Evolutionary conservation across 1,140 invertebrate genomes (phyloP).

Genomic region (Oreohelix idahoensis): DNA sequence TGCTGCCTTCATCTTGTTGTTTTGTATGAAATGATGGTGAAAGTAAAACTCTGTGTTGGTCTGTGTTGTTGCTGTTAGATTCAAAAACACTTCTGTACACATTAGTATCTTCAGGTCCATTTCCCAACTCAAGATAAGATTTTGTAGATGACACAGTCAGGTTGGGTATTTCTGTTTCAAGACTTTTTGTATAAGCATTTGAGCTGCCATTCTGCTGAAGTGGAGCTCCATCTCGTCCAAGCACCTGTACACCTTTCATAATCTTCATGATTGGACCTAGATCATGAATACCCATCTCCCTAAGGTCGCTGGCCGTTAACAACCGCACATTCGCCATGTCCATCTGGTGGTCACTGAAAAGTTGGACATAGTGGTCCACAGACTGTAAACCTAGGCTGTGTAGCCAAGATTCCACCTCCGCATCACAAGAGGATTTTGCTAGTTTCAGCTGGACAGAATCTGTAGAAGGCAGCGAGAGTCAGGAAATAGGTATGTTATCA

Average conservation of each 20-base stretch:
- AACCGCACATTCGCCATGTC: conserved; percentile 58
- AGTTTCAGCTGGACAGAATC: background rate
- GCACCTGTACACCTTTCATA: conserved; percentile 56
- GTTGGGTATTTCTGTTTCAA: background rate
- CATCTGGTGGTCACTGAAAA: conserved; percentile 66
- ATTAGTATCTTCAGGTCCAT: background rate
- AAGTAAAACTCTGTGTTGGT: no score
- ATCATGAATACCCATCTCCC: conserved; percentile 64
- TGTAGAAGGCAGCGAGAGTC: background rate
- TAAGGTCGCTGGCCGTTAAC: conserved; percentile 54
- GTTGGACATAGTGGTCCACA: conserved; percentile 55
- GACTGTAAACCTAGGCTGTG: conserved; percentile 54
- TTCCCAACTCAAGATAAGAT: background rate
- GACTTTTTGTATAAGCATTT: background rate
- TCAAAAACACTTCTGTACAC: background rate
- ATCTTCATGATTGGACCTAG: conserved; percentile 66
- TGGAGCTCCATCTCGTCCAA: conserved; percentile 38
- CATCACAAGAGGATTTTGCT: conserved; percentile 45
- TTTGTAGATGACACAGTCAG: background rate
- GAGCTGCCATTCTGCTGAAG: background rate
- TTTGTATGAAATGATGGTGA: no score
- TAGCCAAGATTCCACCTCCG: conserved; percentile 62
- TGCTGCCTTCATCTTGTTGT: no score
- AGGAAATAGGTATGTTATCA: background rate
- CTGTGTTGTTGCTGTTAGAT: no score